These are phyloP conservation scores for Myrmophylax atrothorax DNA, from an alignment of 2,113 vertebrate genomes.

Conservation along the genomic window DNA sequence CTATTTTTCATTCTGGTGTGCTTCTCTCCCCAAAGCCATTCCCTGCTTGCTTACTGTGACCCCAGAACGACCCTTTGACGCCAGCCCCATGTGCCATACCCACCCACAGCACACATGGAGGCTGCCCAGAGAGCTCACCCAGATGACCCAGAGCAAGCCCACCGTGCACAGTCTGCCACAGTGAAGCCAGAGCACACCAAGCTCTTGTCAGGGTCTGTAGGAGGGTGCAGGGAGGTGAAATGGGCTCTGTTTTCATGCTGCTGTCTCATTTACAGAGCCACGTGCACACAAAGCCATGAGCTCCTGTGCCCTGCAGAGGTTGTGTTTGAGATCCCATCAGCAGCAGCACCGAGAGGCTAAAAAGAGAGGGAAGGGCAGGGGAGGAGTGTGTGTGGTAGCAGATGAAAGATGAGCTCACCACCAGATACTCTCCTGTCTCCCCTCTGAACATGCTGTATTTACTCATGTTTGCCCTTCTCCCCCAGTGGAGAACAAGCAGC, in stretches of 20 bases:
- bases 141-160: not conserved
- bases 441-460: constrained; percentile 39
- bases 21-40: not conserved
- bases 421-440: not conserved
- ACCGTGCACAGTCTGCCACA: fast-evolving
- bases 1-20: not conserved
- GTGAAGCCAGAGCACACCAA: not conserved
- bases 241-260: not conserved
- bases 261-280: not conserved
- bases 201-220: not conserved
- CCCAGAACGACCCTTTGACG: not conserved
- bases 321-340: not conserved
- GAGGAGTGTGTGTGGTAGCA: constrained; percentile 2
- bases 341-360: not conserved
- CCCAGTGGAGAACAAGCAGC: not conserved
- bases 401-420: constrained; percentile 44
- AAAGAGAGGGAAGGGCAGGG: not conserved
- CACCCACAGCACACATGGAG: not conserved
- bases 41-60: not conserved
- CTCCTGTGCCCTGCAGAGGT: not conserved
- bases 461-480: not conserved
- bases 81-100: fast-evolving
- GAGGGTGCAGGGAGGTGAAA: not conserved
- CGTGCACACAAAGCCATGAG: not conserved
- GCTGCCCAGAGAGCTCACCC: constrained; percentile 7